Base-by-base conservation (phyloP, 2,797 vertebrate species). In the Sebastes diaconus region DNA sequence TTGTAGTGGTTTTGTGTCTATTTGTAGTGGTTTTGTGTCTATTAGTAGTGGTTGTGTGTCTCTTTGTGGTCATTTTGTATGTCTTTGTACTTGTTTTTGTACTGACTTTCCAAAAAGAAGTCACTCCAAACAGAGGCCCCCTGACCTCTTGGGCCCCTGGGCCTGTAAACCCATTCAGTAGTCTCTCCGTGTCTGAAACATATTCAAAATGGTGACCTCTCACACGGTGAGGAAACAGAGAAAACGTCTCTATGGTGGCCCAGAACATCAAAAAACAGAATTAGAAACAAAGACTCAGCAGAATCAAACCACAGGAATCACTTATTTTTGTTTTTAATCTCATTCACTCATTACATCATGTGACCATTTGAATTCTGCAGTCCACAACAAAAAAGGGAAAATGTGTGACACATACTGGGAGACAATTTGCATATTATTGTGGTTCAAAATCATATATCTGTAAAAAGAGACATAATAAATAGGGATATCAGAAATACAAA, bases 391-490 rank as follows among this genome's bases (percentile, higher is more conserved):
- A 25, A 52, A 58, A 34, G 34, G 22, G 3, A 57, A 57, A 36
- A 54, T 39, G 30, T 63, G 59, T 14, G 71, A 78, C 71, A 61
- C 57, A 42, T 74, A 65, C 68, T 32, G 73, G 22, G 46, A 73
- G 63, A n/a, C 11, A 36, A 86, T 84, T 77, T 69, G 76, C 69
- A 86, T 76, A 42, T 78, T 34, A 68, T 18, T 76, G 71, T 82
- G 68, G 20, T 68, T 59, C 3, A 25, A 27, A 22, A 25, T 32
- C 8, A 20, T 10, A 16, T 36, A 16, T 54, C 13, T 42, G 27
- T 30, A 69, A 60, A 79, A 57, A 30, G 18, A 59, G 22, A 34
- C n/a, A 57, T 20, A n/a, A 59, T 46, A 68, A 72, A 68, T n/a
- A 29, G 3, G 57, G 24, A 18, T 14, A 70, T 80, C 18, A 55